These are phyloP conservation scores for Saccostrea cuccullata DNA, from an alignment of 1,140 invertebrate species.

Conservation along the genomic window DNA sequence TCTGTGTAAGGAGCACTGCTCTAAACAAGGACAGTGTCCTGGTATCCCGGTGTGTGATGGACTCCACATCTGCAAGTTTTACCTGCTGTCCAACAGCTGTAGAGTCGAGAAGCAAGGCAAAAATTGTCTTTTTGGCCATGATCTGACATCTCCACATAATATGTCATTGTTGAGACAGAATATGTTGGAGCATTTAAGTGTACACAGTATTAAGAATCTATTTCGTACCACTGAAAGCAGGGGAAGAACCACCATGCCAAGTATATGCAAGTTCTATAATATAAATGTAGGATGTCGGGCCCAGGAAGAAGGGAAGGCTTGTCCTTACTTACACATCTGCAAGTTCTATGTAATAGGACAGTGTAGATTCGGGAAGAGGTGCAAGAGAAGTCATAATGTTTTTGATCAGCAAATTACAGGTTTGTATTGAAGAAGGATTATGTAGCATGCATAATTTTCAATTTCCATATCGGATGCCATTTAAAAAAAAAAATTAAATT, in stretches of 20 bases:
- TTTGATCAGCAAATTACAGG: slow-evolving; percentile 50
- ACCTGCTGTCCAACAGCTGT: slow-evolving; percentile 51
- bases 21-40: slow-evolving; percentile 41
- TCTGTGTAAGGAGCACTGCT: slow-evolving; percentile 52
- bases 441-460: not conserved
- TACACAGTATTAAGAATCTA: slow-evolving; percentile 40
- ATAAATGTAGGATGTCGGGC: slow-evolving; percentile 50
- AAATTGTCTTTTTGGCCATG: slow-evolving; percentile 54
- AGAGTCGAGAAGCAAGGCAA: slow-evolving; percentile 43
- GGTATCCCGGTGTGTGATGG: slow-evolving; percentile 47
- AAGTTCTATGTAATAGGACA: slow-evolving; percentile 51
- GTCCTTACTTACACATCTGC: slow-evolving; percentile 58
- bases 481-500: too few relatives aligned
- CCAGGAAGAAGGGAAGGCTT: slow-evolving; percentile 12
- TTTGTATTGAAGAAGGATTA: not conserved
- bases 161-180: slow-evolving; percentile 35
- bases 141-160: slow-evolving; percentile 54
- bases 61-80: slow-evolving; percentile 58
- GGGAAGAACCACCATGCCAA: slow-evolving; percentile 46
- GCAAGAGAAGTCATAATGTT: slow-evolving; percentile 56
- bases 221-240: slow-evolving; percentile 48
- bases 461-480: too few relatives aligned
- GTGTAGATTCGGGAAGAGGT: slow-evolving; percentile 55
- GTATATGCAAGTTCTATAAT: slow-evolving; percentile 58
- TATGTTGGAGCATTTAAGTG: slow-evolving; percentile 45